Evolutionary conservation across 1,140 invertebrate species (phyloP).

Genomic region (Sarcophaga bullata): DNA sequence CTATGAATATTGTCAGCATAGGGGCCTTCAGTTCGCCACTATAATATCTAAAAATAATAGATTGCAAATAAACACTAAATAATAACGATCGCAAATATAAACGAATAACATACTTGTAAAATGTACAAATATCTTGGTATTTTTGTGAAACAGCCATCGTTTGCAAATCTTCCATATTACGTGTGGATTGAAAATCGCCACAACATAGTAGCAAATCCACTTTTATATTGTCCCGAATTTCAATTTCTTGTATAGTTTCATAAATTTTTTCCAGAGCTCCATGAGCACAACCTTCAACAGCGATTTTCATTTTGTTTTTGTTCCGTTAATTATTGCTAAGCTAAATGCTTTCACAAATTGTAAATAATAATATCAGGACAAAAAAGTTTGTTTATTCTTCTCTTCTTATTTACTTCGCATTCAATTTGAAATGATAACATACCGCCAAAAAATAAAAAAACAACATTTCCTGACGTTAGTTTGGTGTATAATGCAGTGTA

Average conservation of each 20-base stretch:
- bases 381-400: neutral
- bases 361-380: neutral
- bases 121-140: constrained; percentile 90
- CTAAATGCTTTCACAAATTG: no score
- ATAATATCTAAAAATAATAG: constrained; percentile 81
- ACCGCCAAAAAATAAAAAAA: no score
- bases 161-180: constrained; percentile 81
- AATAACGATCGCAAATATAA: neutral
- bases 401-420: neutral
- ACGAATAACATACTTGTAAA: constrained; percentile 85
- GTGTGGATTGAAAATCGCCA: constrained; percentile 94
- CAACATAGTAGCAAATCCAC: constrained; percentile 95
- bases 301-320: constrained; percentile 85
- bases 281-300: constrained; percentile 97
- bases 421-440: neutral
- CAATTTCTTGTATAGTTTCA: constrained; percentile 78
- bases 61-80: no score
- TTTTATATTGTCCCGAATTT: constrained; percentile 77
- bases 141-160: constrained; percentile 97
- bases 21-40: constrained; percentile 93
- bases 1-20: constrained; percentile 94
- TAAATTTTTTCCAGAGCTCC: constrained; percentile 97
- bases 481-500: no score
- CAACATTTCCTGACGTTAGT: no score
- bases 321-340: neutral